Conservation (phyloP, 2,797 vertebrate species). For the Alfaro cultratus region DNA sequence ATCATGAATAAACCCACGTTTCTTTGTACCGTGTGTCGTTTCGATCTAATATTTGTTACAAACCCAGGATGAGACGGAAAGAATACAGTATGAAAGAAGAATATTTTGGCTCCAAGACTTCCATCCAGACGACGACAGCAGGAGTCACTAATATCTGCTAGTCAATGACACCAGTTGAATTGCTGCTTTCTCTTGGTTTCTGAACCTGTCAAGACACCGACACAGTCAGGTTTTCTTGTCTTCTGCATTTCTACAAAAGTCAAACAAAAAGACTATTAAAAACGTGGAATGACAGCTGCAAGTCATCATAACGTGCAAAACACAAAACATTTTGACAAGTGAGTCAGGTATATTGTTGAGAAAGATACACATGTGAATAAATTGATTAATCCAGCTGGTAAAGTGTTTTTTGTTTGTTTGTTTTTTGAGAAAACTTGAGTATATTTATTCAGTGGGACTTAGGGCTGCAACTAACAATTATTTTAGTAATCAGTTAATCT, state of each 20-base stretch:
- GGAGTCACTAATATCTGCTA: constrained; percentile 70
- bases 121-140: not conserved
- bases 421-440: no score
- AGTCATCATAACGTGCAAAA: not conserved
- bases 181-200: constrained; percentile 55
- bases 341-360: not conserved
- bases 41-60: not conserved
- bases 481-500: no score
- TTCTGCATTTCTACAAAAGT: not conserved
- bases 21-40: not conserved
- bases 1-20: not conserved
- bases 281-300: not conserved
- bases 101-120: constrained; percentile 8
- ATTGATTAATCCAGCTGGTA: not conserved
- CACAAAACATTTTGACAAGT: not conserved
- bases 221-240: not conserved
- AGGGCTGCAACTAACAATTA: no score
- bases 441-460: no score
- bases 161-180: constrained; percentile 84
- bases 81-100: constrained; percentile 2
- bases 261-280: no score
- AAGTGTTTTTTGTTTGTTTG: not conserved
- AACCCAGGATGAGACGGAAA: not conserved
- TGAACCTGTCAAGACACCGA: not conserved
- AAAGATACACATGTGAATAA: not conserved